Conservation (phyloP, 1,140 invertebrate genomes). For the Pollicipes pollicipes region DNA sequence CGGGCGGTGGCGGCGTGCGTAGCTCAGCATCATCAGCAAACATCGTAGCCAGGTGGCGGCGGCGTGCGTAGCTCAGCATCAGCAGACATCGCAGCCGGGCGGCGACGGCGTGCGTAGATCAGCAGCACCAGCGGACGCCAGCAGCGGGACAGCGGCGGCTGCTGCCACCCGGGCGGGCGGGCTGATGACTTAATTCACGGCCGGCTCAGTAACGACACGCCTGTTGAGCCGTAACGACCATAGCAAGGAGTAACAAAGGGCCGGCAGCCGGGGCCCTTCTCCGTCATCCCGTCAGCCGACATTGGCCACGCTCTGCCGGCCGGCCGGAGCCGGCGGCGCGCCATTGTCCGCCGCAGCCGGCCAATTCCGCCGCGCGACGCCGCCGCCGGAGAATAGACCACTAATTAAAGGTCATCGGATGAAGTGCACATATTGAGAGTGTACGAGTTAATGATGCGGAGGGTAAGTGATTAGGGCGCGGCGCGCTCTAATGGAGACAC, state of each 20-base stretch:
- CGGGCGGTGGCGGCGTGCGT: no score
- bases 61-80: no score
- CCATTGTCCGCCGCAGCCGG: neutral
- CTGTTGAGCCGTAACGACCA: neutral
- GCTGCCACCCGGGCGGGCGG: neutral
- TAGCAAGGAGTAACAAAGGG: conserved; percentile 1
- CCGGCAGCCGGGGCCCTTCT: neutral
- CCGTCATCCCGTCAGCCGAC: no score
- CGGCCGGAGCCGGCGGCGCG: no score
- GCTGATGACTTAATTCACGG: neutral
- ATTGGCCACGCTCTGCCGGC: neutral
- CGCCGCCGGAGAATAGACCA: neutral
- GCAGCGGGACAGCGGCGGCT: no score
- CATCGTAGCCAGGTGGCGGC: no score
- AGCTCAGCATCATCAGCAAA: no score
- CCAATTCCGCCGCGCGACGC: neutral
- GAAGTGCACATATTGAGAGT: conserved; percentile 1
- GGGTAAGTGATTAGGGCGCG: neutral
- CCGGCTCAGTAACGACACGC: neutral
- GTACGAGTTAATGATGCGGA: neutral
- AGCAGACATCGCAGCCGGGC: no score
- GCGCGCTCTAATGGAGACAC: neutral
- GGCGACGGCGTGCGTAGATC: no score
- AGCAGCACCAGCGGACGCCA: no score
- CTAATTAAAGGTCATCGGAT: conserved; percentile 2